phyloP scores from a whole-genome alignment of 1,140 invertebrate species.

The Heterodera schachtii region DNA sequence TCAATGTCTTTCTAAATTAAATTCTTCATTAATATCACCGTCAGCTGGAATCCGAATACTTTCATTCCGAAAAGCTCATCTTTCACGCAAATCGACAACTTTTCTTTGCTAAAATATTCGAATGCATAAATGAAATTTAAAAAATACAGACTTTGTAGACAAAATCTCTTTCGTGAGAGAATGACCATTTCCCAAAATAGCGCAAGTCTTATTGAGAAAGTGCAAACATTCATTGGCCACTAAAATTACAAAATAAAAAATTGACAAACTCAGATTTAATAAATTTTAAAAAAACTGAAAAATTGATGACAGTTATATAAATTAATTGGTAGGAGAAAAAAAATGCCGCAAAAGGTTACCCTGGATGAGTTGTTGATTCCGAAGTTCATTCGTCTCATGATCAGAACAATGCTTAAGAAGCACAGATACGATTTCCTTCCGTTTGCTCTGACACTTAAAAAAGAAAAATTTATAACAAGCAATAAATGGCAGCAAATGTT shows the following conservation, averaged over 20 bases:
- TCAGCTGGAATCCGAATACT: conserved; percentile 16
- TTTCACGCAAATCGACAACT: conserved; percentile 49
- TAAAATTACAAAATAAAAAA: background rate
- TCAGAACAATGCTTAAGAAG: conserved; percentile 1
- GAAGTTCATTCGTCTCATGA: background rate
- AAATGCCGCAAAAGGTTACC: background rate
- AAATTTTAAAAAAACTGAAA: background rate
- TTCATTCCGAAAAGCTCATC: conserved; percentile 51
- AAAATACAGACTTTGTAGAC: conserved; percentile 20
- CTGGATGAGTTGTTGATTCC: background rate
- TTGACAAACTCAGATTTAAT: background rate
- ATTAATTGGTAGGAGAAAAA: no score
- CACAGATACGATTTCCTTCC: conserved; percentile 34
- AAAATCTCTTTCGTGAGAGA: conserved; percentile 51
- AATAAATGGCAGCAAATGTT: no score
- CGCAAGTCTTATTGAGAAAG: conserved; percentile 39
- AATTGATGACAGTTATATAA: no score
- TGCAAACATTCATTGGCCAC: conserved; percentile 14
- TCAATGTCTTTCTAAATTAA: conserved; percentile 46
- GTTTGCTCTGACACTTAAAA: conserved; percentile 42
- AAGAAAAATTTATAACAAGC: background rate
- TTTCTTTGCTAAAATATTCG: conserved; percentile 29
- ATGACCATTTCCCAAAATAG: conserved; percentile 27
- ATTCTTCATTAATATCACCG: background rate
- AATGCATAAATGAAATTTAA: background rate